Base-by-base conservation (phyloP, 1,140 invertebrate species). In the Atta colombica region DNA sequence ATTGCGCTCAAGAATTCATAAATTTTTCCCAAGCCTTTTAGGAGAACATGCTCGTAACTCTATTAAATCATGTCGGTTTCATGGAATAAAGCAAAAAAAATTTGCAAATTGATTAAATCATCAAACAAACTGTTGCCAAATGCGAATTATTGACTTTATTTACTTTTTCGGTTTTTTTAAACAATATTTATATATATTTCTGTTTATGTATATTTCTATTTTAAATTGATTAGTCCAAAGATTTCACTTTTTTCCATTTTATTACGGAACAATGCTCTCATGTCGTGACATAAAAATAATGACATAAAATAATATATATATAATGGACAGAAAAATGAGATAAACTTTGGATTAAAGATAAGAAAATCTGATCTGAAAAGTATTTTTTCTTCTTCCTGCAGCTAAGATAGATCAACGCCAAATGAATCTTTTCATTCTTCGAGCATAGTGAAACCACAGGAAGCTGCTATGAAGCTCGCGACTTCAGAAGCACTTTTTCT, bases 401-500 rank as follows among this genome's bases (percentile, higher is more conserved):
- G 8, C 21, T 16, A 77, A 78, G 63, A 85, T 39, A 39, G 49
- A 16, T 53, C 61, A 53, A 16, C 49, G 60, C 6, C 12, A 60
- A 66, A 61, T 39, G 61, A 85, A 25, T 49, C 45, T 77, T 77
- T 85, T 77, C 45, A 77, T 51, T 65, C 35, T 14, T 5, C 21
- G 39, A n/a, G 31, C 82, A 28, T 51, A 65, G 71, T n/a, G 49
- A 53, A 65, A 21, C 31, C 72, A 63, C 60, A 66, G 51, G 18
- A 85, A 53, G 61, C 74, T 71, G n/a, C 60, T 69, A 87, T 45
- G 31, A 10, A 81, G 58, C 31, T 21, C 12, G 28, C 25, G 18
- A 77, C 85, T 69, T 82, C 60, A 87, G 60, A 80, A 45, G 35
- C 39, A 25, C 14, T 77, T 45, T 74, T 82, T 77, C 85, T 69